phyloP scores from a whole-genome alignment of 2,113 vertebrate species.

The Nesogale talazaci region DNA sequence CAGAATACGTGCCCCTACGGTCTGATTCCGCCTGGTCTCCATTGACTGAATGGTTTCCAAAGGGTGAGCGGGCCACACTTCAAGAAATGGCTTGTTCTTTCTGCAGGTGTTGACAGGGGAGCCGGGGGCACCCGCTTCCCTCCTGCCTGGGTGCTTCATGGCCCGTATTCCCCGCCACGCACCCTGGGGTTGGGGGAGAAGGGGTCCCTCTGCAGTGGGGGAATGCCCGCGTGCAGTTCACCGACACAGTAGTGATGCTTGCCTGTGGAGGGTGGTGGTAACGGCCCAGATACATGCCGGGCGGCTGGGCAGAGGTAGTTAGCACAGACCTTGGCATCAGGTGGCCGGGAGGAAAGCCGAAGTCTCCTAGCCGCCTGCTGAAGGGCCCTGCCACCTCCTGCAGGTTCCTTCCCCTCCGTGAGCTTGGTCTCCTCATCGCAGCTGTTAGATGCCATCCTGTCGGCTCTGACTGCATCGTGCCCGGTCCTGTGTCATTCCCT shows the following conservation, averaged over 20 bases:
- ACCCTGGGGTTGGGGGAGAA: not conserved
- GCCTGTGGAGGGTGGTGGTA: not conserved
- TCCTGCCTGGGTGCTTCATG: not conserved
- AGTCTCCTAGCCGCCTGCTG: not conserved
- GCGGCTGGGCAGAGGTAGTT: not conserved
- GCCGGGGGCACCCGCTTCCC: not conserved
- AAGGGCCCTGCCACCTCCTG: not conserved
- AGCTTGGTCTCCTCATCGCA: not conserved
- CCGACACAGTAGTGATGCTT: accelerated
- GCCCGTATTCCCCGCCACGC: not conserved
- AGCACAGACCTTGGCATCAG: not conserved
- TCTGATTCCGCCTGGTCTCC: constrained; percentile 6
- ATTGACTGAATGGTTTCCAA: not conserved
- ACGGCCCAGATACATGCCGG: too few species aligned
- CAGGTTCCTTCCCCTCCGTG: not conserved
- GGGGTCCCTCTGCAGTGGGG: not conserved
- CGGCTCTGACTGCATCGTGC: too few species aligned
- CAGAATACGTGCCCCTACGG: constrained; percentile 10
- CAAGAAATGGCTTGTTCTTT: not conserved
- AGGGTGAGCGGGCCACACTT: not conserved
- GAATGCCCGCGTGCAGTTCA: not conserved
- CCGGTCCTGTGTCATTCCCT: too few species aligned
- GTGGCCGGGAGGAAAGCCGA: not conserved
- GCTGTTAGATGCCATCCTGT: too few species aligned
- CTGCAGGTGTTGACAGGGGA: not conserved